Percentiles rank a stretch among this genome's conserved stretches.
Conservation (phyloP, 1,140 invertebrate genomes). For the Agrypnia vestita region DNA sequence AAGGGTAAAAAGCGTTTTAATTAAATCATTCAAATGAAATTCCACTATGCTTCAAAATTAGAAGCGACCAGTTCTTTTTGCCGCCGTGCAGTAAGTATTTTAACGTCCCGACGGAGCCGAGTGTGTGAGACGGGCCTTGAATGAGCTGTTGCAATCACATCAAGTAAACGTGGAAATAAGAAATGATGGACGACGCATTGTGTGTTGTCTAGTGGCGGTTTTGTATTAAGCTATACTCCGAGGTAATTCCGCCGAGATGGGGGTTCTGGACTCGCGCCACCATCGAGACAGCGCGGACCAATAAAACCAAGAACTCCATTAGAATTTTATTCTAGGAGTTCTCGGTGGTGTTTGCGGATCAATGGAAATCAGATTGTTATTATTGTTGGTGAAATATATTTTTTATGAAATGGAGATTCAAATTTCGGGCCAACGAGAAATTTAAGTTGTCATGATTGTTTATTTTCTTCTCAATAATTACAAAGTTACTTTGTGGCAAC, state of each 20-base stretch:
- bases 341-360: neutral
- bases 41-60: too few species aligned
- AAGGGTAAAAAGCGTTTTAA: too few species aligned
- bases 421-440: too few species aligned
- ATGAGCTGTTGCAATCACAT: slow-evolving; percentile 41
- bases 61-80: neutral
- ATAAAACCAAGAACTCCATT: slow-evolving; percentile 5
- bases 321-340: slow-evolving; percentile 5
- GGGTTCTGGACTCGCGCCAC: neutral
- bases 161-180: slow-evolving; percentile 23
- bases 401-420: too few species aligned
- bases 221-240: slow-evolving; percentile 35
- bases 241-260: slow-evolving; percentile 28
- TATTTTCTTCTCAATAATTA: too few species aligned
- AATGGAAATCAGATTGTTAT: too few species aligned
- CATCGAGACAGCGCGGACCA: neutral
- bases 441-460: too few species aligned
- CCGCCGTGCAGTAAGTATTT: neutral
- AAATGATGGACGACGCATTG: slow-evolving; percentile 38
- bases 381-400: too few species aligned
- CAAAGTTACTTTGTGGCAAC: too few species aligned
- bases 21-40: too few species aligned
- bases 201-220: slow-evolving; percentile 39
- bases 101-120: neutral
- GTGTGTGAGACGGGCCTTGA: slow-evolving; percentile 6